Base-by-base conservation (phyloP, 2,113 vertebrate species). In the Crotophaga sulcirostris region DNA sequence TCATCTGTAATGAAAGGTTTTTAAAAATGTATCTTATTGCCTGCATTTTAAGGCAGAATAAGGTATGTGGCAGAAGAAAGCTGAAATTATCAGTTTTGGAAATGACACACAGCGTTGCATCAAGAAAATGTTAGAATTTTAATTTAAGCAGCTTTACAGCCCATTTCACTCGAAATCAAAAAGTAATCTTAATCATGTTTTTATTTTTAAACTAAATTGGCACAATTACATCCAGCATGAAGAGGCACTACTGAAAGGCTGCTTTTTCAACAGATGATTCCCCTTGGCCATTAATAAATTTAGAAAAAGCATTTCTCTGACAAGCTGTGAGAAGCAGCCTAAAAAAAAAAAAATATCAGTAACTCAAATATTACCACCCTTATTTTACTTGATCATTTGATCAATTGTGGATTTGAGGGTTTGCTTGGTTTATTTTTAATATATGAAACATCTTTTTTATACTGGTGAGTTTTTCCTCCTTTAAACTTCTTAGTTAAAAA, bases 171-270 rank as follows among this genome's bases (percentile, higher is more conserved):
- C 89, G 73, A 95, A 97, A 93, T 94, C 86, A 95, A 95, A 95
- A 97, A 86, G 90, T 95, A 94, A 96, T 95, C 93, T 95, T 96
- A 93, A 96, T 95, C 91, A 79, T 84, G 76, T 92, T 95, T 97
- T 97, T 93, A 91, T 94, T 97, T 97, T 95, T 94, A 63, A 96
- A 93, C 86, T 97, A 94, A 95, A 97, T 77, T 84, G 94, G 89
- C 69, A 91, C 86, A 83, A 93, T 94, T 89, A 94, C 68, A 84
- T 95, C 95, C 91, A 94, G 89, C 67, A 85, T 45, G 68, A 96
- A 88, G 60, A 97, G 78, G 59, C 93, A 92, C 58, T 87, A 96
- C 91, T 76, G 90, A 95, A 96, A 88, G 38, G 66, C 87, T 49
- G 89, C 70, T 87, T 96, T 90, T 90, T 78, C 69, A 85, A 85